phyloP scores from a whole-genome alignment of 2,888 invertebrate genomes.

The Amphipoea lucens region DNA sequence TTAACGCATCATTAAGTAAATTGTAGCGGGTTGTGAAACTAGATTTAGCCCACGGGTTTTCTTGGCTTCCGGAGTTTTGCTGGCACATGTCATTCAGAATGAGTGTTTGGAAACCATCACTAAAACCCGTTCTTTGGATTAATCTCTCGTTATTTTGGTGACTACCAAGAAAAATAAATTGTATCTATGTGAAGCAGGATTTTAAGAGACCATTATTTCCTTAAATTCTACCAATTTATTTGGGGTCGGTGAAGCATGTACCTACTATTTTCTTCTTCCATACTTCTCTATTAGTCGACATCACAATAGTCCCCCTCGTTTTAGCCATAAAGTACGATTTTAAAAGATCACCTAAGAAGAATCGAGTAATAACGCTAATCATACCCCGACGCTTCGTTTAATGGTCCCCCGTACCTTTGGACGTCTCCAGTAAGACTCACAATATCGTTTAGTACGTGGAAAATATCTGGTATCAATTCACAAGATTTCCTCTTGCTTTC shows the following conservation, averaged over 20 bases:
- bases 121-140: background rate
- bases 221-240: no score
- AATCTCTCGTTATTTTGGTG: background rate
- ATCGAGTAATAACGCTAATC: background rate
- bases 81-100: conserved; percentile 30
- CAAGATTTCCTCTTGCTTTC: no score
- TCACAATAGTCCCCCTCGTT: no score
- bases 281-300: no score
- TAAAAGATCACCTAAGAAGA: background rate
- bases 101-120: background rate
- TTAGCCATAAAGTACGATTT: no score
- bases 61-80: conserved; percentile 44
- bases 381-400: background rate
- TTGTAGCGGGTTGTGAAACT: conserved; percentile 58
- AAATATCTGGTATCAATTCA: no score
- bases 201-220: no score
- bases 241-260: no score
- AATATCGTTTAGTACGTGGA: background rate
- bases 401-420: background rate
- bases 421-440: background rate
- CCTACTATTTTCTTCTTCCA: no score
- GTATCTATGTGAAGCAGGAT: background rate
- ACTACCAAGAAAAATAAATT: background rate
- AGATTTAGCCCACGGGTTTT: conserved; percentile 50
- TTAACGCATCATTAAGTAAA: conserved; percentile 66